phyloP scores from a whole-genome alignment of 1,140 invertebrate genomes.

The Musca vetustissima region DNA sequence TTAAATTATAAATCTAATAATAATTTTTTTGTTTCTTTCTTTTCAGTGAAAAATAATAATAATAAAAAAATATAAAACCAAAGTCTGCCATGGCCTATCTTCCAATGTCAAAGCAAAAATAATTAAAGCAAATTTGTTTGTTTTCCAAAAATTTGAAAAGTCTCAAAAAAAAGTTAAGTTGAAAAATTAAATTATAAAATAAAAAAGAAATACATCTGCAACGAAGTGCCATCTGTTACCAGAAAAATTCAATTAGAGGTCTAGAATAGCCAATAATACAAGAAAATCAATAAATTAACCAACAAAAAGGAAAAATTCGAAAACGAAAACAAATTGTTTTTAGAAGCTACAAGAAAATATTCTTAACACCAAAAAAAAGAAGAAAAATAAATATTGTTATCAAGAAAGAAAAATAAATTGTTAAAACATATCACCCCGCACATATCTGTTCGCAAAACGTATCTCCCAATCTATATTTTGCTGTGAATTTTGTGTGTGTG shows the following conservation, averaged over 20 bases:
- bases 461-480: too few relatives aligned
- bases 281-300: background rate
- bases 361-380: background rate
- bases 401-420: too few relatives aligned
- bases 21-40: too few relatives aligned
- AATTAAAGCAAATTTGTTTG: too few relatives aligned
- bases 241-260: background rate
- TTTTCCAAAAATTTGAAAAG: background rate
- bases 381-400: background rate
- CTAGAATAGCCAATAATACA: background rate
- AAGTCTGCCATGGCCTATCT: too few relatives aligned
- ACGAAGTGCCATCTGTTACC: slow-evolving; percentile 23
- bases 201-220: background rate
- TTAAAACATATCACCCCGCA: too few relatives aligned
- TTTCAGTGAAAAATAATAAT: too few relatives aligned
- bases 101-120: background rate
- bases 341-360: background rate
- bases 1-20: too few relatives aligned
- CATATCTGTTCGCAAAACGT: too few relatives aligned
- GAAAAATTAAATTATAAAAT: slow-evolving; percentile 5
- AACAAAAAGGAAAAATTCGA: slow-evolving; percentile 9
- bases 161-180: background rate
- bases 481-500: background rate
- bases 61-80: too few relatives aligned
- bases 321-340: background rate